Evolutionary conservation across 2,797 vertebrate species (phyloP).

Genomic region (Sebastes umbrosus): DNA sequence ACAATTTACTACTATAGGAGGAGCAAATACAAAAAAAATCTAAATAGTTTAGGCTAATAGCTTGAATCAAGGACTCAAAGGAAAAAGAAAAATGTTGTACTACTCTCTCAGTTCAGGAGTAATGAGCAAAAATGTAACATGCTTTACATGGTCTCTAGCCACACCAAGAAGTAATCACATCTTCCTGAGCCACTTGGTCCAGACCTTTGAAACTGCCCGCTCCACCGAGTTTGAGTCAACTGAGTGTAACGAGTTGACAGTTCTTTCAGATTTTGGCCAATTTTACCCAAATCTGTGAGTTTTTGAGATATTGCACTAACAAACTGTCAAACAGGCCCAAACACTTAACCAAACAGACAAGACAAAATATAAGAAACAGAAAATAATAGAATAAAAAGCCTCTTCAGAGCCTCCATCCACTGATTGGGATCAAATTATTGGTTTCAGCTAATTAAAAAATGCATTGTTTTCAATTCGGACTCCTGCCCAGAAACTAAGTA

Average conservation of each 20-base stretch:
- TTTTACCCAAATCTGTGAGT: not conserved
- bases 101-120: not conserved
- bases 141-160: not conserved
- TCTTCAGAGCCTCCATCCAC: not conserved
- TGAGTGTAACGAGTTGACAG: too few species aligned
- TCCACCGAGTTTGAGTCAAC: too few species aligned
- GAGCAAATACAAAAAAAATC: not conserved
- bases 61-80: not conserved
- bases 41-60: not conserved
- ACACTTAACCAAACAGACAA: not conserved
- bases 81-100: not conserved
- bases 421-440: not conserved
- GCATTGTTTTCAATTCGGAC: too few species aligned
- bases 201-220: not conserved
- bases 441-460: not conserved
- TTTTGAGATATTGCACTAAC: not conserved
- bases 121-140: not conserved
- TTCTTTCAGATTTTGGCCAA: not conserved
- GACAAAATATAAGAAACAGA: not conserved
- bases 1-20: not conserved
- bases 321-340: not conserved
- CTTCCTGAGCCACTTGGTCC: fast-evolving
- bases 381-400: too few species aligned
- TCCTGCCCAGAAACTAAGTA: not conserved
- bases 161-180: not conserved